phyloP scores from a whole-genome alignment of 1,140 invertebrate genomes.

The Lordiphosa stackelbergi region DNA sequence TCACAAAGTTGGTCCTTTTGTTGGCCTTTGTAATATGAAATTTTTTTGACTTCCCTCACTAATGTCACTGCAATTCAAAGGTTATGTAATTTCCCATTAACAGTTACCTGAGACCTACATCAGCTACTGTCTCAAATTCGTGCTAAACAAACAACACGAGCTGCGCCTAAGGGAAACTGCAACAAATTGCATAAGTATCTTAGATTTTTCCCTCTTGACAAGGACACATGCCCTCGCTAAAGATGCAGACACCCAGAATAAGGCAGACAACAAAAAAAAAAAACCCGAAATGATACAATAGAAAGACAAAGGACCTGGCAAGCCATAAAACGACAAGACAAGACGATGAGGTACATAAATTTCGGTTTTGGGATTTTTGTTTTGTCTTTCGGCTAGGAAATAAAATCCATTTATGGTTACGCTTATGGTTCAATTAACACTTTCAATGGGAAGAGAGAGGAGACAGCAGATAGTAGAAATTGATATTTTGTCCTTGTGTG shows the following conservation, averaged over 20 bases:
- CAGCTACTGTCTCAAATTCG: conserved; percentile 45
- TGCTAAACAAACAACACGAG: conserved; percentile 42
- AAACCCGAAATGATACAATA: conserved; percentile 34
- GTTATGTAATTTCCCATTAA: conserved; percentile 37
- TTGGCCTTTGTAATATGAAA: too few species aligned
- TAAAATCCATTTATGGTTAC: conserved; percentile 76
- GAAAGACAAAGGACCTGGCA: conserved; percentile 35
- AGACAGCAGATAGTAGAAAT: conserved; percentile 25
- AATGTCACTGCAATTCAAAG: background rate
- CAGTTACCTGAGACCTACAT: conserved; percentile 19
- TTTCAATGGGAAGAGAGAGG: conserved; percentile 47
- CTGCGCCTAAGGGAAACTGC: conserved; percentile 39
- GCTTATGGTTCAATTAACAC: conserved; percentile 76
- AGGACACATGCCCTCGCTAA: conserved; percentile 52
- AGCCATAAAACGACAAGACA: conserved; percentile 47
- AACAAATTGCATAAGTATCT: conserved; percentile 68
- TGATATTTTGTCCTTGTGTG: conserved; percentile 46
- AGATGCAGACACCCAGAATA: conserved; percentile 43
- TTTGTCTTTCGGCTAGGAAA: conserved; percentile 59
- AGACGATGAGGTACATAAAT: conserved; percentile 51
- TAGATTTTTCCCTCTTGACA: conserved; percentile 38
- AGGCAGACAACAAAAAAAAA: conserved; percentile 20
- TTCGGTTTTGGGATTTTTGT: conserved; percentile 54
- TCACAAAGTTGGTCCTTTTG: too few species aligned
- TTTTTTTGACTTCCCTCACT: too few species aligned